These are phyloP conservation scores for Lates calcarifer DNA, from an alignment of 2,113 vertebrate species.

Conservation along the genomic window DNA sequence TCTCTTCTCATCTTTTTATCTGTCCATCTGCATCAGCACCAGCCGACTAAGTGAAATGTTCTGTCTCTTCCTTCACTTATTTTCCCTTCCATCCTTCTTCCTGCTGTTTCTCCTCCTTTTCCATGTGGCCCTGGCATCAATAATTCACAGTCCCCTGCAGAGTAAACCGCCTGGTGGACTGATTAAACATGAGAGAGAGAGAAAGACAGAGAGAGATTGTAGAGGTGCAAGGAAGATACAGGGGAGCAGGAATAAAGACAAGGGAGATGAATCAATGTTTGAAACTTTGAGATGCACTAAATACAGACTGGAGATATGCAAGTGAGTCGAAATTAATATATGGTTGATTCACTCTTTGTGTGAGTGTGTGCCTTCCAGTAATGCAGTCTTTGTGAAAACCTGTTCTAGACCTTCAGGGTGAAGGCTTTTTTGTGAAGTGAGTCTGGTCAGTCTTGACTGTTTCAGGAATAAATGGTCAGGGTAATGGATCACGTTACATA, in stretches of 20 bases:
- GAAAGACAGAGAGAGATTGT: slow-evolving; percentile 1
- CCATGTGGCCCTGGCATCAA: slow-evolving; percentile 75
- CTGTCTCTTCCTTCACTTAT: slow-evolving; percentile 38
- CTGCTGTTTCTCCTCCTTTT: slow-evolving; percentile 65
- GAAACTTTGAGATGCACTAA: slow-evolving; percentile 45
- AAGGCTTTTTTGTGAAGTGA: too few species aligned
- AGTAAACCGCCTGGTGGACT: slow-evolving; percentile 71
- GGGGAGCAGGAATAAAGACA: slow-evolving; percentile 6
- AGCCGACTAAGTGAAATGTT: slow-evolving; percentile 32
- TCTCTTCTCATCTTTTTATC: slow-evolving; percentile 25
- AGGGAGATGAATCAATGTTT: slow-evolving; percentile 38
- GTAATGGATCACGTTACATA: background rate
- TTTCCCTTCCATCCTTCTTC: slow-evolving; percentile 36
- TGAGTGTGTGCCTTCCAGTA: background rate
- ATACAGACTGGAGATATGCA: slow-evolving; percentile 23
- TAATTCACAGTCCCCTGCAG: slow-evolving; percentile 82
- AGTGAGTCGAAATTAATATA: background rate
- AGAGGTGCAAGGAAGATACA: slow-evolving; percentile 45
- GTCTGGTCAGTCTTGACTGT: background rate
- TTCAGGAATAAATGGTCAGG: background rate
- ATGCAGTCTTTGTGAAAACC: background rate
- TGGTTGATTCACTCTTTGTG: background rate
- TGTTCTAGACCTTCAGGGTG: background rate
- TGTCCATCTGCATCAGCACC: slow-evolving; percentile 34
- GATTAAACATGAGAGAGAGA: slow-evolving; percentile 75